Evolutionary conservation across 1,140 invertebrate species (phyloP), one percentile per base, ranked within the genome.

Genomic region (Phymastichus coffea): DNA sequence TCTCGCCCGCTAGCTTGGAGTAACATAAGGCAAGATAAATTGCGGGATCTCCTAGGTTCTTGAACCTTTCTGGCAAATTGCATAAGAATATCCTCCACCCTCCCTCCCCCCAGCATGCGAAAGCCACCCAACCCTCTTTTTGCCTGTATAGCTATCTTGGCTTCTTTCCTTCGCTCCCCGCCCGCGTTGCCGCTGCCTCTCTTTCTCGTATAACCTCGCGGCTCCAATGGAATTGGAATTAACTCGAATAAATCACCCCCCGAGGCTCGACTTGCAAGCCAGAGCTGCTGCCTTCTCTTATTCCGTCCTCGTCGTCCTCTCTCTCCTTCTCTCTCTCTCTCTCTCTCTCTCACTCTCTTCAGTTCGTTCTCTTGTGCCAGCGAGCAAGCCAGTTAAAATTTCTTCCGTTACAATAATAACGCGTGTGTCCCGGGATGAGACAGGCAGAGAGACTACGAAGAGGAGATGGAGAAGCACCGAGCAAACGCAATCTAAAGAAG

Each of bases 61-160:
- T 80, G 77, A 80, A 80, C 78, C 77, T 80, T 80, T 80, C 78
- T 79, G 78, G 78, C 78, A 80, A 80, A 80, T 80, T 80, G 78
- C 78, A 80, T 80, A 80, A 80, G 78, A 80, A 80, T 79, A 80
- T 80, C 78, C n/a, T n/a, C n/a, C n/a, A n/a, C n/a, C n/a, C n/a
- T n/a, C n/a, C n/a, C n/a, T n/a, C n/a, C n/a, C n/a, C n/a, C n/a
- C n/a, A n/a, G n/a, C n/a, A n/a, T n/a, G n/a, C n/a, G n/a, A n/a
- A n/a, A n/a, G n/a, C n/a, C n/a, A n/a, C n/a, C n/a, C 77, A 78
- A 70, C 71, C 68, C 70, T 68, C 58, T 57, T 48, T 61, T 57
- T 51, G 28, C 56, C 47, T 60, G 22, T 46, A 52, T 47, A 20
- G 30, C 22, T 40, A 37, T 26, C 46, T 41, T 55, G 46, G 47